These are phyloP conservation scores for Euura lappo DNA, from an alignment of 1,140 invertebrate species.

Conservation along the genomic window DNA sequence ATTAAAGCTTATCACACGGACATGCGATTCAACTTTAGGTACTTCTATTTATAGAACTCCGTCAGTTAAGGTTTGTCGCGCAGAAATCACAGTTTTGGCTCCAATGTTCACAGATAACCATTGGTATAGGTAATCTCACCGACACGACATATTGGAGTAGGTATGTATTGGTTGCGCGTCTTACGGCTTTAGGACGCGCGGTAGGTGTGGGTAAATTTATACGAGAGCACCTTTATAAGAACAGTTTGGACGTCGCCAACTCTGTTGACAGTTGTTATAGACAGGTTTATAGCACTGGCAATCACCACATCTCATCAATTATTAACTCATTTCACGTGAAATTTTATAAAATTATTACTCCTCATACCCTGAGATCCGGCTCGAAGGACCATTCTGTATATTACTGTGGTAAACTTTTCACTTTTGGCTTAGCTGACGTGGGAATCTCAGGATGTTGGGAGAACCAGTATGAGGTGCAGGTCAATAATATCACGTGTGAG, in stretches of 20 bases:
- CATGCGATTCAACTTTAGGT: background rate
- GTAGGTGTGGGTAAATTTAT: background rate
- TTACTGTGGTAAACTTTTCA: background rate
- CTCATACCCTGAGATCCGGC: conserved; percentile 1
- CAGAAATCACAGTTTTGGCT: background rate
- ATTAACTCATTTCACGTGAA: background rate
- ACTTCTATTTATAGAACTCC: background rate
- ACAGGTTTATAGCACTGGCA: background rate
- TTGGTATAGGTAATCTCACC: background rate
- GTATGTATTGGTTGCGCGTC: background rate
- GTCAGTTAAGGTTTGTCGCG: background rate
- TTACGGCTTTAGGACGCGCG: background rate
- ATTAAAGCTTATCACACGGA: background rate
- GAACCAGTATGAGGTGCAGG: background rate
- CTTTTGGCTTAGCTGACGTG: too few species aligned
- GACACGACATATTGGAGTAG: background rate
- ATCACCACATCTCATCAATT: background rate
- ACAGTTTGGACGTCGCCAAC: background rate
- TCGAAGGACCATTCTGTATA: background rate
- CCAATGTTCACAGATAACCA: background rate
- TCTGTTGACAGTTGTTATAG: background rate
- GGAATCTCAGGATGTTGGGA: background rate
- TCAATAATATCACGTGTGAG: background rate
- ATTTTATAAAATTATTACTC: background rate
- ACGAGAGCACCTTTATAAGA: too few species aligned